phyloP scores from a whole-genome alignment of 2,888 invertebrate species.

The Erebia aethiops region DNA sequence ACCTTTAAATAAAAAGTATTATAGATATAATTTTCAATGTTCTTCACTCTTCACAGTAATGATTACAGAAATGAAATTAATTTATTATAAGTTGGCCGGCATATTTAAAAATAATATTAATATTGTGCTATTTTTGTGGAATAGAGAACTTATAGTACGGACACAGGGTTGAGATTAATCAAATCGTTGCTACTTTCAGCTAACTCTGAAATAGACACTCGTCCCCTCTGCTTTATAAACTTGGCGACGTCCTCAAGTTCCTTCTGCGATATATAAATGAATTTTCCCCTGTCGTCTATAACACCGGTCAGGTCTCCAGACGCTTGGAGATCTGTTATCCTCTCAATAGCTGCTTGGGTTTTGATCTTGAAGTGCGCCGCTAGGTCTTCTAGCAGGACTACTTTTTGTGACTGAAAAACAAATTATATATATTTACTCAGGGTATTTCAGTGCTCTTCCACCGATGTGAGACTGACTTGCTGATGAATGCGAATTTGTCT shows the following conservation, averaged over 20 bases:
- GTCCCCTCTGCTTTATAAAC: slow-evolving; percentile 96
- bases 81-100: too few relatives aligned
- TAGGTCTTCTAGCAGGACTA: slow-evolving; percentile 96
- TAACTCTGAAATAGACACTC: slow-evolving; percentile 96
- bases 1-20: too few relatives aligned
- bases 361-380: slow-evolving; percentile 95
- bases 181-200: slow-evolving; percentile 97
- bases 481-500: too few relatives aligned
- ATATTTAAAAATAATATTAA: not conserved
- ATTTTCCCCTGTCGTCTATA: slow-evolving; percentile 99
- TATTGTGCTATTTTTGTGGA: not conserved
- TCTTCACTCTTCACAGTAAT: too few relatives aligned
- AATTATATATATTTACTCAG: too few relatives aligned
- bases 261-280: slow-evolving; percentile 96
- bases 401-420: slow-evolving; percentile 88
- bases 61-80: too few relatives aligned
- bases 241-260: slow-evolving; percentile 97
- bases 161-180: slow-evolving; percentile 89
- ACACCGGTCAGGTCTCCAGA: slow-evolving; percentile 96
- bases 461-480: too few relatives aligned
- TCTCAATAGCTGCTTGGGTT: slow-evolving; percentile 93
- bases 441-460: too few relatives aligned
- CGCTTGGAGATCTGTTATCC: slow-evolving; percentile 92
- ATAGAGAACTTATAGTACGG: slow-evolving; percentile 50
- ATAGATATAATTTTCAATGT: too few relatives aligned